Conservation (phyloP, 2,888 invertebrate species). For the Aphodius granarius region DNA sequence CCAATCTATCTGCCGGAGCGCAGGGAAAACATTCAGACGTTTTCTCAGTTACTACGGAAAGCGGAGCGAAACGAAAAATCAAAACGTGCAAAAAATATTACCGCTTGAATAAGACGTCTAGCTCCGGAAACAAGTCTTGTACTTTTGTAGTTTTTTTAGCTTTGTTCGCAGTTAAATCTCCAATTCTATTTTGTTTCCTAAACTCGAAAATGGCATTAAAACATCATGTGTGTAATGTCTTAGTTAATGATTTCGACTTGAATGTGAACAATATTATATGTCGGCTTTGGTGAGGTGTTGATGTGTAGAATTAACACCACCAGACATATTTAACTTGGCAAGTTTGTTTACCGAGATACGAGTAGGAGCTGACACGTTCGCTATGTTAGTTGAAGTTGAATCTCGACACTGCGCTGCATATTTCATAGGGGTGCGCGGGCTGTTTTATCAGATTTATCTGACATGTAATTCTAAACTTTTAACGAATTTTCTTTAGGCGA, state of each 20-base stretch:
- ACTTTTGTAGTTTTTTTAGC: not conserved
- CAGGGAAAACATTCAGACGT: slow-evolving; percentile 22
- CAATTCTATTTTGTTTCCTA: too few species aligned
- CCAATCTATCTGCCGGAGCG: slow-evolving; percentile 32
- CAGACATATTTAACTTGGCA: not conserved
- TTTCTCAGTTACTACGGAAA: not conserved
- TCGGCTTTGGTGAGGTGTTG: not conserved
- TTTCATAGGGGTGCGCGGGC: not conserved
- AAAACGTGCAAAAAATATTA: not conserved
- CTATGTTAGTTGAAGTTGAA: not conserved
- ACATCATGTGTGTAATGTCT: not conserved
- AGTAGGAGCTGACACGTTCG: not conserved
- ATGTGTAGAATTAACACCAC: not conserved
- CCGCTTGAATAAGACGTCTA: not conserved
- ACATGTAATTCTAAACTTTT: not conserved
- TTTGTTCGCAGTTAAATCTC: not conserved
- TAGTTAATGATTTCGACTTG: not conserved
- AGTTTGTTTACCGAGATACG: not conserved
- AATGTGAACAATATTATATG: not conserved
- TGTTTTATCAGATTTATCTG: not conserved
- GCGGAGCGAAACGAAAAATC: not conserved
- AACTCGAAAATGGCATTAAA: not conserved
- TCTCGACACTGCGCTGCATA: not conserved
- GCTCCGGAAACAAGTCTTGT: not conserved
- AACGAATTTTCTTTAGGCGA: not conserved